Base-by-base conservation (phyloP, 2,888 invertebrate genomes). In the Psylliodes chrysocephalus region DNA sequence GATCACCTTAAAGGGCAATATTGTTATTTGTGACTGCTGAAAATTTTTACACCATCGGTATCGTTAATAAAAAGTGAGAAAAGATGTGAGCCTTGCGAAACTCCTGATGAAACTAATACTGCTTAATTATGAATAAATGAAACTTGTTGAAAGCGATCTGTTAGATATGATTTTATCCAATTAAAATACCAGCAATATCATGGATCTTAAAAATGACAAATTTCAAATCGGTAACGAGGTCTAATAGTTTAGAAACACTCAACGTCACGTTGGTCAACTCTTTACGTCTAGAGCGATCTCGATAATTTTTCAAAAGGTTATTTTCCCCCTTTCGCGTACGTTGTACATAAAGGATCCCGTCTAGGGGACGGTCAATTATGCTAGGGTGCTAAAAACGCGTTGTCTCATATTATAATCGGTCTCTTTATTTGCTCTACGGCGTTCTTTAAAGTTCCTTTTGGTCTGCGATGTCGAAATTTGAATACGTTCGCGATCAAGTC, bases 311-410 rank as follows among this genome's bases (percentile, higher is more conserved):
- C 65, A 61, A 61, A 35, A 64, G 33, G 61, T 61, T 56, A 52
- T 55, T 64, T 56, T 60, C 60, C 63, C 63, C 51, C 59, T 49
- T 28, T 59, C 49, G 33, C 25, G 44, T 38, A 62, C 22, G 57
- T 52, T 38, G 49, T 53, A 28, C 61, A 62, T 62, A 65, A 60
- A 56, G 40, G 60, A 60, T 55, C 47, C 60, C 52, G 66, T 66
- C 66, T 66, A 66, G 63, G 63, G 63, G 67, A 61, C 63, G 49
- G 53, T 63, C 67, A 63, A 57, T 61, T 64, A 67, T 59, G 61
- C 60, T 61, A 57, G 67, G 63, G 67, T 63, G 67, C 57, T 57
- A 59, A 64, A 60, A 66, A 66, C 46, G 55, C 63, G 56, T 61
- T 64, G 49, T 64, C 64, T 64, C 60, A 49, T 54, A 60, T 51